Evolutionary conservation across 2,888 invertebrate genomes (phyloP).

Genomic region (Drosophila gaucha): DNA sequence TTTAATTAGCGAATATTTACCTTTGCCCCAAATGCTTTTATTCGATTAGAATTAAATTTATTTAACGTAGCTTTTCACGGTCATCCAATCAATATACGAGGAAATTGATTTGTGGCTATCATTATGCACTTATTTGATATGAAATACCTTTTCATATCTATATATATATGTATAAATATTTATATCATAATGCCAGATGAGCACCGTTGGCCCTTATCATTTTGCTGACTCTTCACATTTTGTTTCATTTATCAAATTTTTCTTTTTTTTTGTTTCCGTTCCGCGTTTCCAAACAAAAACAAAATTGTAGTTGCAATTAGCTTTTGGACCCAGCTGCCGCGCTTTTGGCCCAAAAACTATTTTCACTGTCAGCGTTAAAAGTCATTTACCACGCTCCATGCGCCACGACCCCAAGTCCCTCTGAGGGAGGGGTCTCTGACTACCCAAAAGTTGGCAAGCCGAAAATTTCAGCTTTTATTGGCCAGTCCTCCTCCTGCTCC

Average conservation of each 20-base stretch:
- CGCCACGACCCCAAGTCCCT: not conserved
- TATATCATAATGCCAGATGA: slow-evolving; percentile 23
- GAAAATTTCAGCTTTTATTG: slow-evolving; percentile 33
- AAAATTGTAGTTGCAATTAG: slow-evolving; percentile 60
- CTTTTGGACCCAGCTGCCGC: slow-evolving; percentile 38
- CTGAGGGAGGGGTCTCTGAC: not conserved
- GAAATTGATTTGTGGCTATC: slow-evolving; percentile 21
- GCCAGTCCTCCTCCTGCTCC: slow-evolving; percentile 13
- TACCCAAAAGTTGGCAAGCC: slow-evolving; percentile 48
- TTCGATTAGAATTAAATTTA: not conserved
- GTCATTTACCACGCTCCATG: slow-evolving; percentile 40
- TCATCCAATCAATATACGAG: slow-evolving; percentile 2
- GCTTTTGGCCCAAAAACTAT: slow-evolving; percentile 18
- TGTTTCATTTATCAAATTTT: slow-evolving; percentile 41
- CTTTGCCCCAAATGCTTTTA: not conserved
- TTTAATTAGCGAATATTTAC: slow-evolving; percentile 21
- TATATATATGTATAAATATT: slow-evolving; percentile 3
- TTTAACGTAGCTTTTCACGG: not conserved
- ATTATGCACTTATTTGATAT: slow-evolving; percentile 8
- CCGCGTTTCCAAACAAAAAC: slow-evolving; percentile 6
- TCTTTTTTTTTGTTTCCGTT: not conserved
- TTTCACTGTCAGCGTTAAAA: slow-evolving; percentile 62
- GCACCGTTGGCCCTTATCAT: slow-evolving; percentile 26
- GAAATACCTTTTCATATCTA: slow-evolving; percentile 27
- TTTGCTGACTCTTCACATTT: slow-evolving; percentile 31